Percentiles rank a stretch among this genome's conserved stretches.
Evolutionary conservation across 2,888 invertebrate species (phyloP).

Genomic region (Diarsia brunnea): DNA sequence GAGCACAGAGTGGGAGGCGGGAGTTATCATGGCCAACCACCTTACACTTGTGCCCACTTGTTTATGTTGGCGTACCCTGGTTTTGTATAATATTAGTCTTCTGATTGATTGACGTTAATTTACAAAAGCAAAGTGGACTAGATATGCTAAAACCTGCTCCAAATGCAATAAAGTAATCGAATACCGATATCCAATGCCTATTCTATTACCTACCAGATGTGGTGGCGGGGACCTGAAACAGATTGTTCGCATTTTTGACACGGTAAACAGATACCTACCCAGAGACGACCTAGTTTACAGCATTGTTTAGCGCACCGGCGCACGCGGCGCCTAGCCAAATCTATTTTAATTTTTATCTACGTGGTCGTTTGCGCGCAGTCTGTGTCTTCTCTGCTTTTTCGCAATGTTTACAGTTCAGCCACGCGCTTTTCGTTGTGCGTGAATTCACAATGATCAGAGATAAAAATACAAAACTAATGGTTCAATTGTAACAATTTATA

Average conservation of each 20-base stretch:
- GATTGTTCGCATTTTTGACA: conserved; percentile 83
- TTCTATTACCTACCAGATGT: conserved; percentile 59
- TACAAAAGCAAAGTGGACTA: conserved; percentile 51
- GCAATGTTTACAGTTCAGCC: conserved; percentile 82
- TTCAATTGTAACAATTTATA: conserved; percentile 35
- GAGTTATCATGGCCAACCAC: conserved; percentile 60
- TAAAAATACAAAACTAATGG: conserved; percentile 44
- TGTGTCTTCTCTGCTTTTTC: conserved; percentile 81
- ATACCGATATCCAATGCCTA: conserved; percentile 54
- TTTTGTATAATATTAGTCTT: conserved; percentile 47
- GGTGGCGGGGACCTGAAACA: conserved; percentile 58
- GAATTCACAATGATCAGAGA: conserved; percentile 48
- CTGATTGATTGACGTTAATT: conserved; percentile 52
- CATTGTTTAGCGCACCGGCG: conserved; percentile 83
- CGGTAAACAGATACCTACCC: conserved; percentile 87
- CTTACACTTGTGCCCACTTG: conserved; percentile 53
- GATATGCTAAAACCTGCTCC: conserved; percentile 46
- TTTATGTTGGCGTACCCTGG: conserved; percentile 46
- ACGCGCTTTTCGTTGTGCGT: conserved; percentile 52
- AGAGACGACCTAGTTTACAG: conserved; percentile 88
- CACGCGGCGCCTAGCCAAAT: conserved; percentile 87
- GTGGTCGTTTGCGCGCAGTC: conserved; percentile 79
- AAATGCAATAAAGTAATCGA: conserved; percentile 54
- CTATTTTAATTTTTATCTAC: conserved; percentile 88
- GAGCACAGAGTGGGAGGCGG: conserved; percentile 50